These are phyloP conservation scores for Hemibagrus guttatus DNA, from an alignment of 2,797 vertebrate species.

Conservation along the genomic window DNA sequence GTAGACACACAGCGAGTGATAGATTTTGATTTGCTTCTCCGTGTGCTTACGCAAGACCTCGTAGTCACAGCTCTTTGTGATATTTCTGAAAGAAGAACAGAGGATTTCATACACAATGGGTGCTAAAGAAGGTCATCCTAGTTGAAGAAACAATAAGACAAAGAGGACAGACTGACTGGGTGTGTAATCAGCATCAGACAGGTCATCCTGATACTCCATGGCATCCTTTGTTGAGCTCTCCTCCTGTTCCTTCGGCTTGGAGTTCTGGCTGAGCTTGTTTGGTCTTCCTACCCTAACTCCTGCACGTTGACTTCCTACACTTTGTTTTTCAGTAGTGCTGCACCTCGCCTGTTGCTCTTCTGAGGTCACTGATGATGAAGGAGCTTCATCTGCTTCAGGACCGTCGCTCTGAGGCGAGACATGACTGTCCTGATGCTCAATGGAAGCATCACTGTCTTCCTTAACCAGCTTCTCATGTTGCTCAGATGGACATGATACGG, in stretches of 20 bases:
- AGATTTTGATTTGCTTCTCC: slow-evolving; percentile 74
- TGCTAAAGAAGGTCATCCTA: background rate
- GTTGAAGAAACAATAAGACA: background rate
- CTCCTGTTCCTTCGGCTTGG: slow-evolving; percentile 60
- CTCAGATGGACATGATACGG: slow-evolving; percentile 47
- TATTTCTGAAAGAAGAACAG: slow-evolving; percentile 63
- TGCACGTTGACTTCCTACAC: slow-evolving; percentile 24
- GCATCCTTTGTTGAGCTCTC: slow-evolving; percentile 50
- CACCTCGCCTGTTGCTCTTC: slow-evolving; percentile 51
- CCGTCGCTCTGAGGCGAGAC: slow-evolving; percentile 40
- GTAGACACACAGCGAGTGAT: slow-evolving; percentile 63
- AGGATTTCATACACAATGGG: background rate
- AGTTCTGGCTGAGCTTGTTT: slow-evolving; percentile 44
- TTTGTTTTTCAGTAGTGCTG: slow-evolving; percentile 41
- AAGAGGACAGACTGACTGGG: slow-evolving; percentile 69
- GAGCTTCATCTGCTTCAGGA: slow-evolving; percentile 28
- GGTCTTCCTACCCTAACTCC: slow-evolving; percentile 40
- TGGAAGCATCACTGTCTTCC: slow-evolving; percentile 43
- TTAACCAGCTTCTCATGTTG: slow-evolving; percentile 56
- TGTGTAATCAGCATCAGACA: slow-evolving; percentile 72
- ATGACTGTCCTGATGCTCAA: slow-evolving; percentile 52
- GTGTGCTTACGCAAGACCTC: slow-evolving; percentile 71
- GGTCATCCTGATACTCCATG: slow-evolving; percentile 70
- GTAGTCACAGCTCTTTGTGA: slow-evolving; percentile 58
- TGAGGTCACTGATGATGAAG: slow-evolving; percentile 41